Base-by-base conservation (phyloP, 2,888 invertebrate species). In the Bombyx huttoni region DNA sequence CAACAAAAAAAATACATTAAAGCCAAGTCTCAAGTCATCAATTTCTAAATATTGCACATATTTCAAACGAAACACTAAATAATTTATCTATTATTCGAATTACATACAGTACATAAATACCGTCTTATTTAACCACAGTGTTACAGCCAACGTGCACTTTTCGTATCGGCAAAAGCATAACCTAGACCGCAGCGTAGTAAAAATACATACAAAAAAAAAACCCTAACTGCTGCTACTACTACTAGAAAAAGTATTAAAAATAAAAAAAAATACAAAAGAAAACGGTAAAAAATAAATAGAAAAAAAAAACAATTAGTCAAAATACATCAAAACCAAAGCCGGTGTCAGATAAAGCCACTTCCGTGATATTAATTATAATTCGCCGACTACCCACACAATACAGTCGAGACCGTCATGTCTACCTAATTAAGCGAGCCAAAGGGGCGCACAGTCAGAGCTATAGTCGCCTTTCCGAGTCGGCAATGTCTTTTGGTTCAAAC, bases 201-300 rank as follows among this genome's bases (percentile, higher is more conserved):
- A 69, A 64, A 67, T 70, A 67, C 62, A 65, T 62, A 61, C 61
- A 67, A 70, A 70, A 70, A 77, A 82, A 67, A 70, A 68, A 65
- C 63, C 64, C 70, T 73, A 66, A 66, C 69, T 61, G 66, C 65
- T 66, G 62, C 56, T 53, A 53, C 46, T 58, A 57, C 62, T 60
- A 62, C 63, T 67, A 68, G 63, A 66, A 62, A 65, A 64, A 72
- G 68, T 68, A 72, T 69, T 67, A 68, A 62, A 64, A 69, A 73
- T 70, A 75, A 70, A 74, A 83, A 83, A 78, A 70, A 71, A 75
- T 71, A 77, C 81, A 82, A 73, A 83, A 84, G 83, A 70, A 65
- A 52, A 67, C 56, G 69, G 76, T 81, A 82, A 74, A 80, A 81
- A 75, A 73, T 75, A 74, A 80, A 79, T 83, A 83, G 76, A 75